These are phyloP conservation scores for Drosophila fulvimacula DNA, from an alignment of 2,888 invertebrate species.

Conservation along the genomic window DNA sequence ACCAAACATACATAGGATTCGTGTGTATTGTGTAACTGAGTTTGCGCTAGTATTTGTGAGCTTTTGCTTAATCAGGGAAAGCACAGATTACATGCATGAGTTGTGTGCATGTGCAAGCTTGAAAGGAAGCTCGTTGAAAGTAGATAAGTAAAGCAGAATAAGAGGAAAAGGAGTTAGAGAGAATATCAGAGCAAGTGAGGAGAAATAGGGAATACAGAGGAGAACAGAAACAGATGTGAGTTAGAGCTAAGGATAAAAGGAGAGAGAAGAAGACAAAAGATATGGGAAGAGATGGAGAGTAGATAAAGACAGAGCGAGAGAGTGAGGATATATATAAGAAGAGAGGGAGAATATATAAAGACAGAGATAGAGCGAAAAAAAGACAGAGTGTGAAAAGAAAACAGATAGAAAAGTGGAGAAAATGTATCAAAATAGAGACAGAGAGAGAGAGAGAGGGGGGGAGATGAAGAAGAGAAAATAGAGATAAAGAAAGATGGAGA, in stretches of 20 bases:
- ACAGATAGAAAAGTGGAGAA: too few species aligned
- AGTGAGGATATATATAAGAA: neutral
- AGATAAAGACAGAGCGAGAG: neutral
- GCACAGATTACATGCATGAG: neutral
- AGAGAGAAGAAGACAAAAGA: neutral
- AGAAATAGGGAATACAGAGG: too few species aligned
- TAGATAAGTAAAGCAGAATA: too few species aligned
- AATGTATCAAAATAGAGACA: too few species aligned
- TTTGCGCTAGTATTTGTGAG: neutral
- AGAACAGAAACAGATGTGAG: neutral
- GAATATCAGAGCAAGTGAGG: too few species aligned
- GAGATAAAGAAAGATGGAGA: neutral
- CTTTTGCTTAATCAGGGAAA: neutral
- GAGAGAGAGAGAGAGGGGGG: neutral
- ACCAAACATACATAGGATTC: neutral
- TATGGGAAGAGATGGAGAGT: neutral
- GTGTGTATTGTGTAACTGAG: neutral
- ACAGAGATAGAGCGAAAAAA: neutral
- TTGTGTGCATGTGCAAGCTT: neutral
- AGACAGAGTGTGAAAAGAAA: too few species aligned
- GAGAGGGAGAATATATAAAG: neutral
- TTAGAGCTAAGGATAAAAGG: too few species aligned
- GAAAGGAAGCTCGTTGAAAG: too few species aligned
- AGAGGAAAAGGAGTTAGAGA: too few species aligned
- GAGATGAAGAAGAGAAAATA: neutral